Evolutionary conservation across 2,888 invertebrate species (phyloP), one percentile per base, ranked within the genome.

Genomic region (Lasiommata megera): DNA sequence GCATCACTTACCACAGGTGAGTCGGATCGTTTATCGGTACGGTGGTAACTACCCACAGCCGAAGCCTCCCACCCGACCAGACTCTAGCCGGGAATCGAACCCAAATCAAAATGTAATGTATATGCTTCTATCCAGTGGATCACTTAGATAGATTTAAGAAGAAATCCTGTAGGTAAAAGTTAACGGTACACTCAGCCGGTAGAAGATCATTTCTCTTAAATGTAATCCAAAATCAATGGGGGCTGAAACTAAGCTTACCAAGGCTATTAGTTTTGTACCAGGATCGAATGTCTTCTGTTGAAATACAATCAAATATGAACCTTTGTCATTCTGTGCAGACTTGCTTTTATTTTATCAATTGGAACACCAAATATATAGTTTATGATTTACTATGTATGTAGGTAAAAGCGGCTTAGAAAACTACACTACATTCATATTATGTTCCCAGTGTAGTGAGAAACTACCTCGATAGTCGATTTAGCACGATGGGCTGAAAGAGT

Each of bases 201-300:
- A n/a, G n/a, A n/a, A n/a, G n/a, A 43, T 18, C n/a, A 34, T 53
- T 53, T 53, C 43, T 43, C 36, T 51, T 16, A 29, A 43, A 36
- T 43, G 34, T 56, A 43, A 56, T 36, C 50, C 50, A 51, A 52
- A 56, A 51, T 56, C 56, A 56, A 56, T 56, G 56, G 44, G 23
- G 44, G 44, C 37, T 44, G 37, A 2, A 36, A 52, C 38, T 31
- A 38, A 48, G 50, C 18, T 41, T 11, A 18, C 40, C 40, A 11
- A 41, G 40, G 17, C 37, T 43, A 16, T 34, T 31, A 8, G 28
- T 43, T 44, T 29, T 17, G n/a, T 12, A 56, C 44, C 14, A 28
- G 17, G 17, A 51, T 56, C 16, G 37, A 56, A 44, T 52, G 28
- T 44, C 44, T 28, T 14, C 28, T 28, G 44, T 8, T 14, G 7